phyloP scores from a whole-genome alignment of 2,113 vertebrate genomes.

The Callipepla californica region DNA sequence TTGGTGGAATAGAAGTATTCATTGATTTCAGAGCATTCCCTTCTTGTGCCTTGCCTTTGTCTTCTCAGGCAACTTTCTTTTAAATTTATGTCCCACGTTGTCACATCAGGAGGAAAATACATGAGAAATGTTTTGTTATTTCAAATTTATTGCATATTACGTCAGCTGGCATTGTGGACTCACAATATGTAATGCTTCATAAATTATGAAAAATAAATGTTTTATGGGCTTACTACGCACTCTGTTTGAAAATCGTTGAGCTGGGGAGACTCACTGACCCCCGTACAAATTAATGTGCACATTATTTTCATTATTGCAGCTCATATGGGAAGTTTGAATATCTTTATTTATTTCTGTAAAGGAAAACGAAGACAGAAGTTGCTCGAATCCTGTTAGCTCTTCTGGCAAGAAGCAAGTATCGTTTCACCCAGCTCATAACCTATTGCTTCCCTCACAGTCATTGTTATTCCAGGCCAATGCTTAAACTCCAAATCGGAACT shows the following conservation, averaged over 20 bases:
- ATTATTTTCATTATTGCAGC: constrained; percentile 70
- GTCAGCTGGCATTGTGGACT: constrained; percentile 70
- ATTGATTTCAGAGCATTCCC: constrained; percentile 59
- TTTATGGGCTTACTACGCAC: constrained; percentile 61
- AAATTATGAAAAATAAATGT: constrained; percentile 77
- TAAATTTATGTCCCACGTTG: constrained; percentile 72
- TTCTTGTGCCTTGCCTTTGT: constrained; percentile 57
- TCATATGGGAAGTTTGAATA: constrained; percentile 52
- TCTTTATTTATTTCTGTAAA: constrained; percentile 60
- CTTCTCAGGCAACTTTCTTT: constrained; percentile 65
- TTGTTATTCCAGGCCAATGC: constrained; percentile 78
- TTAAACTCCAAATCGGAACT: constrained; percentile 75
- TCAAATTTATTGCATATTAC: constrained; percentile 76
- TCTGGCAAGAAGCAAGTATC: constrained; percentile 57
- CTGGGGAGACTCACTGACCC: constrained; percentile 65
- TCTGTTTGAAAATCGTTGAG: constrained; percentile 65
- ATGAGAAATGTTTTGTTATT: constrained; percentile 76
- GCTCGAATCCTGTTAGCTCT: constrained; percentile 30
- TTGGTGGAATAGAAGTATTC: constrained; percentile 44
- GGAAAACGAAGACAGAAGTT: constrained; percentile 54
- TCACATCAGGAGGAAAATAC: constrained; percentile 72
- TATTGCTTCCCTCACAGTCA: constrained; percentile 66
- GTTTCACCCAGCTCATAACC: constrained; percentile 70
- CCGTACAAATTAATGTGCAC: constrained; percentile 62
- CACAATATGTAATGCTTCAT: constrained; percentile 76